Conservation (phyloP, 1,140 invertebrate species). For the Bombus haemorrhoidalis region DNA sequence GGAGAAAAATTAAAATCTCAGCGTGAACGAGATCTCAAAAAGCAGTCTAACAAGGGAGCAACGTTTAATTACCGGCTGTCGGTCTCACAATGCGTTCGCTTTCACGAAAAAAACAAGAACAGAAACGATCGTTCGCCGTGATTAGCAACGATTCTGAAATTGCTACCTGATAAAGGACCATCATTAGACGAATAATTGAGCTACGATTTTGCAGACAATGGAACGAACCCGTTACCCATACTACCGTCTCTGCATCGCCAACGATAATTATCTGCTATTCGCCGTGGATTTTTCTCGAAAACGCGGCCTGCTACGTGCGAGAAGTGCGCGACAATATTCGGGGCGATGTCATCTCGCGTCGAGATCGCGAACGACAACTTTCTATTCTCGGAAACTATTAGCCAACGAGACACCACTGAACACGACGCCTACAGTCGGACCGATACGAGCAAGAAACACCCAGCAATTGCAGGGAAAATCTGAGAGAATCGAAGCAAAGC, state of each 20-base stretch:
- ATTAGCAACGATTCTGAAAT: conserved; percentile 33
- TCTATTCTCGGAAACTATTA: not conserved
- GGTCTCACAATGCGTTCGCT: not conserved
- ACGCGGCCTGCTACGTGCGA: too few species aligned
- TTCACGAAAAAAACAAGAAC: not conserved
- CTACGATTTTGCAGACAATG: conserved; percentile 35
- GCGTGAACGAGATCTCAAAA: not conserved
- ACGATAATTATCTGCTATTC: not conserved
- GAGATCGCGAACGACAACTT: not conserved
- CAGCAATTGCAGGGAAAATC: not conserved
- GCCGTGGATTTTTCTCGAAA: not conserved
- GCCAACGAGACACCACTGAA: not conserved
- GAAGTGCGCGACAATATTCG: not conserved
- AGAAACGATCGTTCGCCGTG: not conserved
- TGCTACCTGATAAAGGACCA: conserved; percentile 9
- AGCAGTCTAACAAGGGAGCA: not conserved
- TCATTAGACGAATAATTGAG: conserved; percentile 42
- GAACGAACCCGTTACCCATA: not conserved
- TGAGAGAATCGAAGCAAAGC: not conserved
- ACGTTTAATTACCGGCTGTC: conserved; percentile 9
- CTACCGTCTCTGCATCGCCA: not conserved
- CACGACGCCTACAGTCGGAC: not conserved
- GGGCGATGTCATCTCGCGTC: too few species aligned
- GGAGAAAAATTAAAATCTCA: not conserved
- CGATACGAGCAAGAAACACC: not conserved